phyloP scores from a whole-genome alignment of 2,113 vertebrate genomes.

The Trachemys scripta region DNA sequence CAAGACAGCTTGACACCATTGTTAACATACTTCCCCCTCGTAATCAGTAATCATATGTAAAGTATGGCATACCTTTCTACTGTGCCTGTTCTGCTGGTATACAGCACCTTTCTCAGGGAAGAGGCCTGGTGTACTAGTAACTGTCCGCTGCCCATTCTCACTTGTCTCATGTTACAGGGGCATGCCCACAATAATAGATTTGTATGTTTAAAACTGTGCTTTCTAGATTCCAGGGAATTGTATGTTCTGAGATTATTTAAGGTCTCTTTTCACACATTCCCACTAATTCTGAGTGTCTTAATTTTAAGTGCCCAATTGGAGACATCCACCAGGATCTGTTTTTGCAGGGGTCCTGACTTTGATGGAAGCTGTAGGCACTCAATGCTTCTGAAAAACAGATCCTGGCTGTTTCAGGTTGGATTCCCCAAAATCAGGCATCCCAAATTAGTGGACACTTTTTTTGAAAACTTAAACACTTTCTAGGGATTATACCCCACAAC shows the following conservation, averaged over 20 bases:
- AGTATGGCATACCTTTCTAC: neutral
- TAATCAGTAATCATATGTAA: neutral
- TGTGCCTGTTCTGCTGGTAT: neutral
- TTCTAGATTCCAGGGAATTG: neutral
- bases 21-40: too few species aligned
- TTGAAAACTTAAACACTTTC: neutral
- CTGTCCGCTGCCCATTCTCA: neutral
- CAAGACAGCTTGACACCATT: too few species aligned
- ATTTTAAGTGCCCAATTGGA: neutral
- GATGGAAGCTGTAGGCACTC: neutral
- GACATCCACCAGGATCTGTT: neutral
- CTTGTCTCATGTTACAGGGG: neutral
- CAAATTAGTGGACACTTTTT: neutral
- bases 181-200: accelerated
- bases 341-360: neutral
- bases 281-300: neutral
- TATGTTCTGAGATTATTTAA: neutral
- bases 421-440: neutral
- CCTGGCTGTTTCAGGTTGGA: too few species aligned
- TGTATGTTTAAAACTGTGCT: neutral
- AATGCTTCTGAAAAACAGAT: too few species aligned
- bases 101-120: neutral
- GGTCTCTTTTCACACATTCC: neutral
- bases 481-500: neutral
- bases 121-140: too few species aligned